phyloP scores from a whole-genome alignment of 2,797 vertebrate species.

The Alfaro cultratus region DNA sequence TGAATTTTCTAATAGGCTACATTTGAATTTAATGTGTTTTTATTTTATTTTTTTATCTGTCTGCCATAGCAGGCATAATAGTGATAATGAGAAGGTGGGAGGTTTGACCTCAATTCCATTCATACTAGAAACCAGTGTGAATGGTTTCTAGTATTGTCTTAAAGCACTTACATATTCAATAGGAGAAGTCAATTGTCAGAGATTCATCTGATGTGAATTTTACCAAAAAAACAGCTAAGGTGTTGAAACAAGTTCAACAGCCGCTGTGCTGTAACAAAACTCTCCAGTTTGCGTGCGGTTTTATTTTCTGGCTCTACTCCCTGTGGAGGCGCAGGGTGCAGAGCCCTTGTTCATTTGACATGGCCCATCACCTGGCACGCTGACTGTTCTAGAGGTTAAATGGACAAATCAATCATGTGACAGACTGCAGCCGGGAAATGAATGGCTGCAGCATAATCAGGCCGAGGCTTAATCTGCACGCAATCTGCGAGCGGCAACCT shows the following conservation, averaged over 20 bases:
- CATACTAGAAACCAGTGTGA: slow-evolving; percentile 43
- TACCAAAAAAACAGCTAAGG: slow-evolving; percentile 2
- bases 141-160: too few species aligned
- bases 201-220: slow-evolving; percentile 44
- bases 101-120: slow-evolving; percentile 59
- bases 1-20: background rate
- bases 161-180: slow-evolving; percentile 61
- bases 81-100: slow-evolving; percentile 40
- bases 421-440: slow-evolving; percentile 79
- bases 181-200: slow-evolving; percentile 58
- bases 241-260: slow-evolving; percentile 3
- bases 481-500: slow-evolving; percentile 68
- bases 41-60: background rate
- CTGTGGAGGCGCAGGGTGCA: slow-evolving; percentile 59
- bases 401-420: slow-evolving; percentile 83
- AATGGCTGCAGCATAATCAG: slow-evolving; percentile 80
- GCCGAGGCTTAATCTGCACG: slow-evolving; percentile 70
- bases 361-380: slow-evolving; percentile 73
- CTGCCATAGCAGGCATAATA: slow-evolving; percentile 21
- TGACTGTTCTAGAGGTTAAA: slow-evolving; percentile 81
- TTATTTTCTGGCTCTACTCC: slow-evolving; percentile 37
- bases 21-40: slow-evolving; percentile 38
- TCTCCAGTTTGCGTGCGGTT: slow-evolving; percentile 19
- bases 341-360: slow-evolving; percentile 75
- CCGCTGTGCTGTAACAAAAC: slow-evolving; percentile 7